Evolutionary conservation across 2,888 invertebrate genomes (phyloP).

Genomic region (Blastobasis adustella): DNA sequence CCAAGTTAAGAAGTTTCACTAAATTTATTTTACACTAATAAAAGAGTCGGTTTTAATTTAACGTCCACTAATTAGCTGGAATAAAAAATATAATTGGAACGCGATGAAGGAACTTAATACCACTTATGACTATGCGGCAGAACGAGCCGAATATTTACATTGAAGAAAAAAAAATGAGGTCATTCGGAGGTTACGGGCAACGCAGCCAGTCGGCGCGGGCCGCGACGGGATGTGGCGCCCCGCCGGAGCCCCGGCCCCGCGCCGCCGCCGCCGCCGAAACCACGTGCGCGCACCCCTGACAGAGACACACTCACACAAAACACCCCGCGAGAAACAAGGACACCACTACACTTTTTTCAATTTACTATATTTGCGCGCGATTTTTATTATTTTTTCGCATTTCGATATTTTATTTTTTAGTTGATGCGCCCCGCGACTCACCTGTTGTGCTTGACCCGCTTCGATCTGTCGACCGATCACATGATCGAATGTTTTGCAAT

Average conservation of each 20-base stretch:
- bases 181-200: slow-evolving; percentile 73
- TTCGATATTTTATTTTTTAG: slow-evolving; percentile 76
- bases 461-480: slow-evolving; percentile 66
- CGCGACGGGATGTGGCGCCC: slow-evolving; percentile 65
- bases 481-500: slow-evolving; percentile 62
- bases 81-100: slow-evolving; percentile 34
- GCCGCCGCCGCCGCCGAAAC: slow-evolving; percentile 40
- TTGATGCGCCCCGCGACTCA: slow-evolving; percentile 70
- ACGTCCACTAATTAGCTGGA: slow-evolving; percentile 40
- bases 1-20: slow-evolving; percentile 36
- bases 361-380: slow-evolving; percentile 67
- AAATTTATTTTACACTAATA: slow-evolving; percentile 37
- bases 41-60: slow-evolving; percentile 19
- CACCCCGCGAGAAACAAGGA: slow-evolving; percentile 30
- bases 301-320: slow-evolving; percentile 32
- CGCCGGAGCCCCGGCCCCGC: slow-evolving; percentile 27
- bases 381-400: slow-evolving; percentile 75
- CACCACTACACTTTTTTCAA: slow-evolving; percentile 62
- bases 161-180: slow-evolving; percentile 73
- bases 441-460: slow-evolving; percentile 74
- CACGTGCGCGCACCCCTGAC: slow-evolving; percentile 64
- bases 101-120: slow-evolving; percentile 68
- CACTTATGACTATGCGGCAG: slow-evolving; percentile 73
- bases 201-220: slow-evolving; percentile 70
- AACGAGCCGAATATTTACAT: slow-evolving; percentile 73